Evolutionary conservation across 2,113 vertebrate genomes (phyloP).

Genomic region (Tapirus terrestris): DNA sequence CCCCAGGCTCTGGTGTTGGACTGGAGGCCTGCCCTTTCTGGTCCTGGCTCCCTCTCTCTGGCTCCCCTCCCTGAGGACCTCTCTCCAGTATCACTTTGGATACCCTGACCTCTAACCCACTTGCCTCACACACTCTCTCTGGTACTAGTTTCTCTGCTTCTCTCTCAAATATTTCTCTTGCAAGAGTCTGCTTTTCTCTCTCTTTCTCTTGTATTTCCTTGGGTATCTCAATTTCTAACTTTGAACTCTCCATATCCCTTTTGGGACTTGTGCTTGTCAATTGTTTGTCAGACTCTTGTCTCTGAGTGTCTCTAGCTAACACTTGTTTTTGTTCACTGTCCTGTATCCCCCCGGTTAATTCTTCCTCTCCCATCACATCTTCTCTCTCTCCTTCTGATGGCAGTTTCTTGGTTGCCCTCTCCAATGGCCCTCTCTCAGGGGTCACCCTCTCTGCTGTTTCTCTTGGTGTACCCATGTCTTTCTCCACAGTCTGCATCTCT

Average conservation of each 20-base stretch:
- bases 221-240: constrained; percentile 4
- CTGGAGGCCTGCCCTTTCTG: not conserved
- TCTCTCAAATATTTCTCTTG: constrained; percentile 3
- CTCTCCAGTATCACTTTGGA: not conserved
- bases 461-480: constrained; percentile 46
- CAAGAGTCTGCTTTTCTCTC: not conserved
- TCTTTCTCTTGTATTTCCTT: not conserved
- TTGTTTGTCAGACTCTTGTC: not conserved
- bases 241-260: not conserved
- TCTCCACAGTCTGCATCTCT: constrained; percentile 59
- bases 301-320: not conserved
- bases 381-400: not conserved
- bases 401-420: not conserved
- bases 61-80: not conserved
- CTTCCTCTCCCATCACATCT: not conserved
- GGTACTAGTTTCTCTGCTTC: not conserved
- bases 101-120: not conserved
- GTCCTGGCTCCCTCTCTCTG: not conserved
- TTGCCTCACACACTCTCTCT: not conserved
- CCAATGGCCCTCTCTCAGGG: not conserved
- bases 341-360: not conserved
- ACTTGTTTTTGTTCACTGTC: constrained; percentile 4
- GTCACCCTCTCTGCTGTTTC: not conserved
- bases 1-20: not conserved
- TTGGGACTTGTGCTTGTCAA: not conserved